These are phyloP conservation scores for Aepyceros melampus DNA, from an alignment of 2,113 vertebrate species.

Conservation along the genomic window DNA sequence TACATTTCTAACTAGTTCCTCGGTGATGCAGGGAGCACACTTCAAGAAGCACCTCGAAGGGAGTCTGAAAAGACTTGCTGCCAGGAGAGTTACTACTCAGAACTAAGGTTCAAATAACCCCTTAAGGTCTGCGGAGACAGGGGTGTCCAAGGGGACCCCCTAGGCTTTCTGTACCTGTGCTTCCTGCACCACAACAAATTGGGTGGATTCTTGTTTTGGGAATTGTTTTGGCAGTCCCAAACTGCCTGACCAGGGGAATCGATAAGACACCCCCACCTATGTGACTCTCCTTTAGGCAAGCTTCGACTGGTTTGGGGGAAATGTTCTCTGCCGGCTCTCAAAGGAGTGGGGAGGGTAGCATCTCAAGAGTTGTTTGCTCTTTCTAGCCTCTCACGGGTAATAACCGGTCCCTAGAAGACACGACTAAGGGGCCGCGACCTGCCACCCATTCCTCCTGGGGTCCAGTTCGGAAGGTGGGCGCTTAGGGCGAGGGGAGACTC, in stretches of 20 bases:
- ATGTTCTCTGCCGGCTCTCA: neutral
- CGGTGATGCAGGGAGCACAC: neutral
- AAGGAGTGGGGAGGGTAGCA: neutral
- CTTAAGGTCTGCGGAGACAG: neutral
- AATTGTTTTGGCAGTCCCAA: too few relatives aligned
- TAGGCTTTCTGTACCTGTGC: neutral
- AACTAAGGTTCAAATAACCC: neutral
- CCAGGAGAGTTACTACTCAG: neutral
- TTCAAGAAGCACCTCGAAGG: neutral
- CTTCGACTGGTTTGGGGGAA: neutral
- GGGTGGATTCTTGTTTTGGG: neutral
- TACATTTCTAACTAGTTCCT: neutral
- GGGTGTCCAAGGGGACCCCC: neutral
- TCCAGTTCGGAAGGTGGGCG: neutral
- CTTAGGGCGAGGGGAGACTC: rapidly evolving
- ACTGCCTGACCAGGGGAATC: neutral
- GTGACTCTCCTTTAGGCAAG: neutral
- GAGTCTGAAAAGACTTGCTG: neutral
- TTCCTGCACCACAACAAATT: neutral
- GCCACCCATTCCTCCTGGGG: neutral
- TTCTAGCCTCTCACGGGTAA: neutral
- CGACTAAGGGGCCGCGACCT: neutral
- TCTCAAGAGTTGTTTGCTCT: neutral
- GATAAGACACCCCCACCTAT: neutral
- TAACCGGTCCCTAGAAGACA: neutral